Evolutionary conservation across 2,797 vertebrate genomes (phyloP), one percentile per base, ranked within the genome.

Genomic region (Lycodopsis pacificus): DNA sequence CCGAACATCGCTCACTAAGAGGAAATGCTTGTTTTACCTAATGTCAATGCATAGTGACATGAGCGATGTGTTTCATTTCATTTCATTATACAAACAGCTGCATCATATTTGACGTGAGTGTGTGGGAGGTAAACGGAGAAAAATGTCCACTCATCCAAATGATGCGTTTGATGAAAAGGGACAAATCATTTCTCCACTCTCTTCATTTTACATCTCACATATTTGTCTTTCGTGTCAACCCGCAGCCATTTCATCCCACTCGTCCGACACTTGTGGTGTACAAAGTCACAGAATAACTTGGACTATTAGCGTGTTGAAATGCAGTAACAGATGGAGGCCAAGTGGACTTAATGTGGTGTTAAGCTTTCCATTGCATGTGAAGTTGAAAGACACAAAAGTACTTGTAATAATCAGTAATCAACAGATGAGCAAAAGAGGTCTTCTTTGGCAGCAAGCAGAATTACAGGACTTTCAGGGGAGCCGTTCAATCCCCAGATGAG

Each of bases 41-140:
- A 76, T 59, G 58, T 63, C 69, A 57, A n/a, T 49, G 51, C 57
- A 20, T 4, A 22, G 65, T 12, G 12, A 54, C 38, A 49, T 85
- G 85, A 92, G 74, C 57, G 81, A 92, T 89, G 84, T 38, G 3
- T 82, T 82, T 87, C 40, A 89, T 88, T 89, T 72, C 0, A 64
- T 85, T 82, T 83, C 69, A 72, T 84, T 75, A 82, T 38, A 67
- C 42, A 59, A 70, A 34, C 40, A 61, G 57, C 62, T 71, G 76
- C 25, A 54, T 83, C 56, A 74, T 71, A 71, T 82, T 79, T 65
- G 53, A 59, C 46, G 44, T 1, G 67, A 76, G 34, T 59, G 65
- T 70, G 78, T 73, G 71, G 54, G 83, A 76, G 54, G 73, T 51
- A 67, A 82, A 77, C n/a, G 2, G 40, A 44, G 48, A 53, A 67